These are phyloP conservation scores for Bruchidius siliquastri DNA, from an alignment of 2,888 invertebrate species.

Conservation along the genomic window DNA sequence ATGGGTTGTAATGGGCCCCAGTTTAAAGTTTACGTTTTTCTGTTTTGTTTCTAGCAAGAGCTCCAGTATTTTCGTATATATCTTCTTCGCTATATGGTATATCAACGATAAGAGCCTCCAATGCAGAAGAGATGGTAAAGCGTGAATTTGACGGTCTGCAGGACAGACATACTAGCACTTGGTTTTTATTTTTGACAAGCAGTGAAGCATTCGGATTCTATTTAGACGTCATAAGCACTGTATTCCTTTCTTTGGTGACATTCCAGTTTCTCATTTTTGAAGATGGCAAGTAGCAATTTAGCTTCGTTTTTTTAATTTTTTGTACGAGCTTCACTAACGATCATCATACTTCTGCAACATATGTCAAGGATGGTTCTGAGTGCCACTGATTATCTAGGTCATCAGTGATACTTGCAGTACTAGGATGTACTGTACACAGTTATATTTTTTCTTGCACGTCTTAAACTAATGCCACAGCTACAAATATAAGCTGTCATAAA, in stretches of 20 bases:
- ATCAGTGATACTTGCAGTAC: too few relatives aligned
- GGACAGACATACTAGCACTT: constrained; percentile 62
- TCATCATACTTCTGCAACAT: too few relatives aligned
- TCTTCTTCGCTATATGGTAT: constrained; percentile 81
- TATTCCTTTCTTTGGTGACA: constrained; percentile 58
- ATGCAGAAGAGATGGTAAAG: constrained; percentile 66
- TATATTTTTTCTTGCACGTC: too few relatives aligned
- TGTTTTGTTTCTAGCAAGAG: constrained; percentile 52
- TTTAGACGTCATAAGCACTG: constrained; percentile 59
- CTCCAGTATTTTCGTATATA: constrained; percentile 88
- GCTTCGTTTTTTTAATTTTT: not conserved
- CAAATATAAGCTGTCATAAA: too few relatives aligned
- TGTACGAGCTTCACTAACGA: too few relatives aligned
- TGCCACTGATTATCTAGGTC: too few relatives aligned
- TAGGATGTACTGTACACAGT: too few relatives aligned
- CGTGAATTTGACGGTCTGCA: constrained; percentile 72
- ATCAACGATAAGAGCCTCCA: constrained; percentile 78
- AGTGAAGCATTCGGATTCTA: constrained; percentile 63
- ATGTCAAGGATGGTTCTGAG: too few relatives aligned
- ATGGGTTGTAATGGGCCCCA: too few relatives aligned
- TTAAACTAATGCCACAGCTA: too few relatives aligned
- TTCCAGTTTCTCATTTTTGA: constrained; percentile 60
- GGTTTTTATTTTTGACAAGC: constrained; percentile 56
- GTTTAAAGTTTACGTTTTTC: not conserved
- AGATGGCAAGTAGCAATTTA: constrained; percentile 42